Percentiles rank a stretch among this genome's conserved stretches.
Evolutionary conservation across 2,113 vertebrate genomes (phyloP).

Genomic region (Corythornis vintsioides): DNA sequence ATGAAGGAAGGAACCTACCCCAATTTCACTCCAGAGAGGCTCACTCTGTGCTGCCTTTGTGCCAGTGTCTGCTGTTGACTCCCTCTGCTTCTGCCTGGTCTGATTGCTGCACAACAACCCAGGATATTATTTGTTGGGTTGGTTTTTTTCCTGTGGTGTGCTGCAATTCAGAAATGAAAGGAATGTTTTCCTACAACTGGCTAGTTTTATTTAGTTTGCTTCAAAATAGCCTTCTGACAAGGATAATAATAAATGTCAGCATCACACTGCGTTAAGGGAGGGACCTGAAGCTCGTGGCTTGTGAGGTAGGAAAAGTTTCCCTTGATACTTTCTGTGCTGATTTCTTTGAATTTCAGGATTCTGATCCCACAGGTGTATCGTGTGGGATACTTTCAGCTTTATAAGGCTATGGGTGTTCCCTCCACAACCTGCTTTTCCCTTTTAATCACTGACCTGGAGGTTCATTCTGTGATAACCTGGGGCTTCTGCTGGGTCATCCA

Average conservation of each 20-base stretch:
- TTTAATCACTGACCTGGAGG: not conserved
- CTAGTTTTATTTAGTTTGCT: slow-evolving; percentile 47
- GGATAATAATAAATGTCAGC: not conserved
- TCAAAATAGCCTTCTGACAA: slow-evolving; percentile 37
- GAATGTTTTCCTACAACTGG: slow-evolving; percentile 57
- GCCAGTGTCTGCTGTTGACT: not conserved
- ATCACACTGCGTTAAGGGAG: not conserved
- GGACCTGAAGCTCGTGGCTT: not conserved
- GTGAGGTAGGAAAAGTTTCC: not conserved
- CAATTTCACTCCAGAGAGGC: not conserved
- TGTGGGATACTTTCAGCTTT: not conserved
- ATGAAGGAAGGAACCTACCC: rapidly evolving
- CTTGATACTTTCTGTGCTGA: rapidly evolving
- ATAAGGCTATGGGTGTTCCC: not conserved
- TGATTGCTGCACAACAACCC: not conserved
- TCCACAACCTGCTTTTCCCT: not conserved
- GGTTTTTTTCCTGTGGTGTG: not conserved
- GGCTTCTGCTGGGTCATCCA: not conserved
- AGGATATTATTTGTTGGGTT: not conserved
- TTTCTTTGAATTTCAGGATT: not conserved
- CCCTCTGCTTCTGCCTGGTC: not conserved
- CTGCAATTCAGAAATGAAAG: slow-evolving; percentile 25
- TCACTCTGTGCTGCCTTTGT: not conserved
- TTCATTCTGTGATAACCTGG: not conserved
- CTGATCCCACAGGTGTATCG: not conserved